phyloP scores from a whole-genome alignment of 1,140 invertebrate genomes.

The Heliconius hewitsoni region DNA sequence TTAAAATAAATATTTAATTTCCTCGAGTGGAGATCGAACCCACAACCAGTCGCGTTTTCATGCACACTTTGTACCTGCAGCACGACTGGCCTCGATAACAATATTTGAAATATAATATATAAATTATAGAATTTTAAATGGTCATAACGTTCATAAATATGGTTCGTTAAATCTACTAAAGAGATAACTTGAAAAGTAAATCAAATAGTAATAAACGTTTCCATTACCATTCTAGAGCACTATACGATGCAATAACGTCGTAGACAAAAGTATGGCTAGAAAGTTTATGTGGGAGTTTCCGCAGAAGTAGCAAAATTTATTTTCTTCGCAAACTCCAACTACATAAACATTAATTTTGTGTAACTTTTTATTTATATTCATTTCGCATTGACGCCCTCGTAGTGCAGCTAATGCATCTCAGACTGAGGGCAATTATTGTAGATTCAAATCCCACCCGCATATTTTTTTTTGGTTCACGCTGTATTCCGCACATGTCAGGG shows the following conservation, averaged over 20 bases:
- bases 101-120: not conserved
- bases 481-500: no score
- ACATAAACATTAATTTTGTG: slow-evolving; percentile 6
- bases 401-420: not conserved
- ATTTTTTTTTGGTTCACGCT: no score
- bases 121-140: not conserved
- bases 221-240: slow-evolving; percentile 5
- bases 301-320: slow-evolving; percentile 10
- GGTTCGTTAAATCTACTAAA: not conserved
- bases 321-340: not conserved
- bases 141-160: not conserved
- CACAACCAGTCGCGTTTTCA: no score
- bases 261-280: slow-evolving; percentile 10
- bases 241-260: slow-evolving; percentile 15
- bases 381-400: not conserved
- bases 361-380: slow-evolving; percentile 3
- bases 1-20: no score
- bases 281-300: slow-evolving; percentile 15
- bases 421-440: no score
- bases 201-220: slow-evolving; percentile 10
- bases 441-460: no score
- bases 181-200: slow-evolving; percentile 11
- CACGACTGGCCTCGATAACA: not conserved
- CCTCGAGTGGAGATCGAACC: no score
- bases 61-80: no score